phyloP scores from a whole-genome alignment of 37 sponge, comb jelly and placozoan genomes.

The Eunapius fragilis region DNA sequence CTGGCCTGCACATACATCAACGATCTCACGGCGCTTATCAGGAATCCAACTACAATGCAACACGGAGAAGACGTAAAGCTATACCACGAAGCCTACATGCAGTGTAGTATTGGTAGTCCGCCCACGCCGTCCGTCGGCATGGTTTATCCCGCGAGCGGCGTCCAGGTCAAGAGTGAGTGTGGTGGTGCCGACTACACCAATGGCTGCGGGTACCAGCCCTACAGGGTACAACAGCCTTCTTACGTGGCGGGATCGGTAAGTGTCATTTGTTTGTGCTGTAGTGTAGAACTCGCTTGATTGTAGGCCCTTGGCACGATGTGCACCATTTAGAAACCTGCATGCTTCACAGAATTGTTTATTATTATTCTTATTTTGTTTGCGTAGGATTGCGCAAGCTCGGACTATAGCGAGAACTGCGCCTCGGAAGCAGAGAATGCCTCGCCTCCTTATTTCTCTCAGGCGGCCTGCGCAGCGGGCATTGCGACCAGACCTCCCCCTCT shows the following conservation, averaged over 20 bases:
- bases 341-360: too few species aligned
- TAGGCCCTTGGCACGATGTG: background rate
- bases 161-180: conserved; percentile 16
- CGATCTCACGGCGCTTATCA: conserved; percentile 69
- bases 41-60: conserved; percentile 32
- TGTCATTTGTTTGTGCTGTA: background rate
- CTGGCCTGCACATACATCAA: conserved; percentile 87
- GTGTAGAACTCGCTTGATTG: background rate
- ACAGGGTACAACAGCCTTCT: conserved; percentile 33
- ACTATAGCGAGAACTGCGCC: conserved; percentile 33
- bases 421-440: conserved; percentile 41
- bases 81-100: conserved; percentile 10
- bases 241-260: conserved; percentile 45
- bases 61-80: conserved; percentile 53
- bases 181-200: background rate
- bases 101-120: background rate
- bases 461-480: conserved; percentile 25
- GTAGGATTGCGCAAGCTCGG: conserved; percentile 19
- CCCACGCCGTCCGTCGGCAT: conserved; percentile 9
- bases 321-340: background rate
- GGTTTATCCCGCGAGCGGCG: conserved; percentile 3
- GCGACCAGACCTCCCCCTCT: conserved; percentile 47
- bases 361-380: background rate
- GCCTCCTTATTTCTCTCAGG: background rate
- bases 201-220: conserved; percentile 26